Percentiles rank a stretch among this genome's conserved stretches.
phyloP scores from a whole-genome alignment of 2,113 vertebrate genomes.

The Hydropotes inermis region DNA sequence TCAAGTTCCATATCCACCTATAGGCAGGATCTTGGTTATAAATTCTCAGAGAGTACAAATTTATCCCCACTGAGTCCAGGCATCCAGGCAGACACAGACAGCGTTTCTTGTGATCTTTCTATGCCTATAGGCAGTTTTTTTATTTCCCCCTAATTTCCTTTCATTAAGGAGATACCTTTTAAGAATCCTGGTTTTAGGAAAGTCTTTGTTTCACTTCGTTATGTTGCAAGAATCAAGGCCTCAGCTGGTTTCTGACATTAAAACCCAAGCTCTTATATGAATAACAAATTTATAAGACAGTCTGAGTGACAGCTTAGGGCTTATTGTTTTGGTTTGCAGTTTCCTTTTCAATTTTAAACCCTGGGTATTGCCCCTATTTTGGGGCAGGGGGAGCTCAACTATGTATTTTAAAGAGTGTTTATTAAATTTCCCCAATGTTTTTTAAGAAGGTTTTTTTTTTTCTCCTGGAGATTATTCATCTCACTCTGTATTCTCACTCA shows the following conservation, averaged over 20 bases:
- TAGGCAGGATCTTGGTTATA: neutral
- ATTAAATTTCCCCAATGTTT: neutral
- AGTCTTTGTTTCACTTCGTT: neutral
- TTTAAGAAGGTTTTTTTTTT: neutral
- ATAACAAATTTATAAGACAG: neutral
- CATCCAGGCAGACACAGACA: neutral
- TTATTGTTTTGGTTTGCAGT: neutral
- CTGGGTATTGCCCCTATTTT: neutral
- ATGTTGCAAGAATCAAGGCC: neutral
- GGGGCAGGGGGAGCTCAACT: neutral
- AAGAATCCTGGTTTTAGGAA: neutral
- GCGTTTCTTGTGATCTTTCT: neutral
- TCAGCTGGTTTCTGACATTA: constrained; percentile 1
- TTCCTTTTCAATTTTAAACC: neutral
- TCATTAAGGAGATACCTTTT: neutral
- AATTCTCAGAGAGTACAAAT: neutral
- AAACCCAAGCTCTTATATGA: neutral
- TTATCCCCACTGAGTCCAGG: neutral
- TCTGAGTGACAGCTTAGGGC: neutral
- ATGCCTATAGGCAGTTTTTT: neutral
- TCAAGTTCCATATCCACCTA: neutral
- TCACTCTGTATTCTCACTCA: neutral
- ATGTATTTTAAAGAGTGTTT: neutral
- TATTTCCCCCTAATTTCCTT: neutral
- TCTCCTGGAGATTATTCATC: neutral